Conservation (phyloP, 2,888 invertebrate genomes). For the Andrena praecox region DNA sequence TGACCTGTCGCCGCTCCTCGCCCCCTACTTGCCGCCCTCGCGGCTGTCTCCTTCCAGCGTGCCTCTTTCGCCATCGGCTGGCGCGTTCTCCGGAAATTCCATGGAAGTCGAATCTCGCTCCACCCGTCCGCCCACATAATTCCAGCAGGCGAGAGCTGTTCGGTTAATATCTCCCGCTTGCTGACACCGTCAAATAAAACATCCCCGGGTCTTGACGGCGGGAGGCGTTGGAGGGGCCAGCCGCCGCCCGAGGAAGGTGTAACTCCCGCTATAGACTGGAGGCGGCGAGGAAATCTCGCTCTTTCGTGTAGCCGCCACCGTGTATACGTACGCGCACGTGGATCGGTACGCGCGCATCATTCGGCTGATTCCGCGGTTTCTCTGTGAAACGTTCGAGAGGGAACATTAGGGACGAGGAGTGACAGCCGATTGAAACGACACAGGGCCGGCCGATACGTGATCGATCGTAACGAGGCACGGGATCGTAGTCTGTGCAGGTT, state of each 20-base stretch:
- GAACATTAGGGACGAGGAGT: no score
- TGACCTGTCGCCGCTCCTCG: conserved; percentile 62
- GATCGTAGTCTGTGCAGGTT: no score
- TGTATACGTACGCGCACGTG: conserved; percentile 46
- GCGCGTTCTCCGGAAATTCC: conserved; percentile 76
- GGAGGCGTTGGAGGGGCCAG: no score
- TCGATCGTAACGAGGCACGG: background rate
- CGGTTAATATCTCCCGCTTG: conserved; percentile 80
- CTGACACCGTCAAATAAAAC: conserved; percentile 81
- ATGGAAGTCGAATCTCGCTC: conserved; percentile 75
- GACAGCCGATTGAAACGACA: no score
- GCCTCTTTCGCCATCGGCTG: conserved; percentile 52
- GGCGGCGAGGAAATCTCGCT: conserved; percentile 64
- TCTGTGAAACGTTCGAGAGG: conserved; percentile 65
- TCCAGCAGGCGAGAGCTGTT: conserved; percentile 74
- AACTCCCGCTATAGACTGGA: conserved; percentile 68
- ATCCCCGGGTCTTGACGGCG: conserved; percentile 64
- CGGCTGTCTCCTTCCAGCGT: conserved; percentile 24
- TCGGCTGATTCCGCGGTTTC: conserved; percentile 79
- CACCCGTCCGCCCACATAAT: conserved; percentile 75
- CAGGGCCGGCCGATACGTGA: background rate
- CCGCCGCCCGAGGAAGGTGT: conserved; percentile 63
- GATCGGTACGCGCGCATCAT: conserved; percentile 67
- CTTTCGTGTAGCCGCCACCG: conserved; percentile 50
- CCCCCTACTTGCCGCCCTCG: conserved; percentile 5